Evolutionary conservation across 35 echinoderm and acorn worm species (phyloP).

Genomic region (Holothuria glaberrima): DNA sequence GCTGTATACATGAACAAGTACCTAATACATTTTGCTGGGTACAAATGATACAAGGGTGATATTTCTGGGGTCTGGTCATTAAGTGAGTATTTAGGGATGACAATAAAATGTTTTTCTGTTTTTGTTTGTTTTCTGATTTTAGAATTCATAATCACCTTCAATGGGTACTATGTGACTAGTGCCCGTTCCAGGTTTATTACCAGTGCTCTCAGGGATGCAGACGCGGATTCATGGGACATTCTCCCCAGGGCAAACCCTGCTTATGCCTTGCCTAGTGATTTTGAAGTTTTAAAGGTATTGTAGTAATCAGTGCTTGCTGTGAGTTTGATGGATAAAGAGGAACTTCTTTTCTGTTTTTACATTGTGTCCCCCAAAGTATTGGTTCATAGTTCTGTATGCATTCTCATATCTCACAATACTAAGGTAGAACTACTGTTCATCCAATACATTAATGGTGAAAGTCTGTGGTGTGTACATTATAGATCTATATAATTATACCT

Average conservation of each 20-base stretch:
- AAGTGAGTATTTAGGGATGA: no score
- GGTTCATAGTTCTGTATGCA: neutral
- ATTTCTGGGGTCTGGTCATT: neutral
- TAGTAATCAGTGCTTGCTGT: neutral
- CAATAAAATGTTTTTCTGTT: neutral
- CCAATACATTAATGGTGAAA: neutral
- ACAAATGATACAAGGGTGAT: neutral
- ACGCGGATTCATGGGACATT: constrained; percentile 65
- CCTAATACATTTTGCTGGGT: neutral
- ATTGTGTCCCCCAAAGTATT: no score
- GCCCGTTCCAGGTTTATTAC: constrained; percentile 74
- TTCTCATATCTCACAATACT: neutral
- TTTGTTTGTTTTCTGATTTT: neutral
- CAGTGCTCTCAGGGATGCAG: constrained; percentile 67
- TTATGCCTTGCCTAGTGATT: constrained; percentile 85
- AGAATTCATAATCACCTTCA: constrained; percentile 94
- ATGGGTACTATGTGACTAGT: constrained; percentile 73
- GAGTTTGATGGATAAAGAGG: no score
- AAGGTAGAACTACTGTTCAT: no score
- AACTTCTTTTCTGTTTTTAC: no score
- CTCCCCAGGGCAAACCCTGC: constrained; percentile 78
- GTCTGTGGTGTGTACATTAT: neutral
- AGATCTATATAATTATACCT: neutral
- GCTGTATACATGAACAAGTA: neutral
- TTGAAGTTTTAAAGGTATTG: constrained; percentile 90